phyloP scores from a whole-genome alignment of 2,797 vertebrate species.

The Propithecus perrieri region DNA sequence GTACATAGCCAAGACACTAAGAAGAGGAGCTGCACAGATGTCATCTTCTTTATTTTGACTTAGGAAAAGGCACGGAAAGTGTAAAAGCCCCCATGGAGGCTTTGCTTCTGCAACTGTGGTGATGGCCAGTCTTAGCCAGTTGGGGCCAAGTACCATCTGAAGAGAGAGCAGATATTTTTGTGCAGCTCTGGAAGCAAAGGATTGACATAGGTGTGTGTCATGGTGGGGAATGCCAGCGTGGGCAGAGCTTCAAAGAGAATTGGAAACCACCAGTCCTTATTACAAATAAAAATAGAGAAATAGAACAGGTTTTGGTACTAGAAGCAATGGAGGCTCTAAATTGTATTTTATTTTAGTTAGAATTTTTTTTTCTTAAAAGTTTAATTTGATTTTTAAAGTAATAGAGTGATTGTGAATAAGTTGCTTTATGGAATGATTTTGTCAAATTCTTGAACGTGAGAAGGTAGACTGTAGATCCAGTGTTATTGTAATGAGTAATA shows the following conservation, averaged over 20 bases:
- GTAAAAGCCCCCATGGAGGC: background rate
- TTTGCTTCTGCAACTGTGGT: constrained; percentile 1
- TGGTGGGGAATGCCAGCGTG: background rate
- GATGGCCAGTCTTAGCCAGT: background rate
- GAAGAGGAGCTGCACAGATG: background rate
- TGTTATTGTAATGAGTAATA: background rate
- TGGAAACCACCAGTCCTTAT: background rate
- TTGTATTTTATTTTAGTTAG: background rate
- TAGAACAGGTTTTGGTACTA: background rate
- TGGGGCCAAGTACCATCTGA: background rate
- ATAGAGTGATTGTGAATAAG: constrained; percentile 3
- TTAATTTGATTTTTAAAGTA: constrained; percentile 35
- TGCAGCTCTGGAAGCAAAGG: constrained; percentile 24
- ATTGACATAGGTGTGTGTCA: background rate
- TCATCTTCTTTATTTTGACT: constrained; percentile 41
- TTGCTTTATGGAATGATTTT: constrained; percentile 37
- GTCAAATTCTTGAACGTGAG: background rate
- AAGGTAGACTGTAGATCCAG: background rate
- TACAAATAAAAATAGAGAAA: constrained; percentile 49
- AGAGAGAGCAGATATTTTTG: background rate
- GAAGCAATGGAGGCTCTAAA: background rate
- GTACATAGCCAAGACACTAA: constrained; percentile 18
- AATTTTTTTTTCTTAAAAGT: background rate
- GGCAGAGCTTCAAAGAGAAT: constrained; percentile 62
- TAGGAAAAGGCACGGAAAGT: background rate